Base-by-base conservation (phyloP, 2,797 vertebrate species). In the Enteromius fasciolatus region DNA sequence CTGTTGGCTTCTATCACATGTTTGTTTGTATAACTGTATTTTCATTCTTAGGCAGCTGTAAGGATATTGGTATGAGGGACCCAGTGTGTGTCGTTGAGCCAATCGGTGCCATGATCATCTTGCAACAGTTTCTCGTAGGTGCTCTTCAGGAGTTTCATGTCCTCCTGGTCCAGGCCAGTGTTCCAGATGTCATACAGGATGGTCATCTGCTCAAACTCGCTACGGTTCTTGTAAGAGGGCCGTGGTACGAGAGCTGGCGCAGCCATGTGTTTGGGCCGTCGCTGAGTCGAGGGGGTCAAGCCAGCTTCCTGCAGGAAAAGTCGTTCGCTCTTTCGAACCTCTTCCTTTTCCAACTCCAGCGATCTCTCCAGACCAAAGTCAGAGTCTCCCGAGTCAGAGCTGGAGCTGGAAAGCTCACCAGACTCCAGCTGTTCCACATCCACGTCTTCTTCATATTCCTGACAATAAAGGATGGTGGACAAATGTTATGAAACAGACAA, bases 21-120 rank as follows among this genome's bases (percentile, higher is more conserved):
- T 41, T 77, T 41, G 57, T 25, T 44, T 64, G 50, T 74, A 39
- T 39, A 54, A 31, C 25, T 23, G 3, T 3, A 61, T 48, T 64
- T 44, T 63, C 7, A 10, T n/a, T 68, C 48, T 59, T 54, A 46
- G 1, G n/a, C 17, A 54, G 8, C 18, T 68, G 36, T 82, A 92
- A 97, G 97, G 97, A 98, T 98, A 98, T 98, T 93, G 0, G 96
- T 96, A 87, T 98, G 97, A 76, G 88, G 94, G 86, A 98, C 97
- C 97, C 97, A 98, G 92, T 98, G 96, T n/a, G 97, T 98, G 89
- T 98, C 97, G 0, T 98, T 98, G 61, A 98, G 96, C 97, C 97
- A 98, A 90, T 97, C 96, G 0, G 96, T 95, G 87, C 94, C 94
- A 77, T 95, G 95, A 78, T 97, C 94, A 33, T 97, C 95, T 87